Evolutionary conservation across 2,113 vertebrate species (phyloP).

Genomic region (Zosterops hypoxanthus): DNA sequence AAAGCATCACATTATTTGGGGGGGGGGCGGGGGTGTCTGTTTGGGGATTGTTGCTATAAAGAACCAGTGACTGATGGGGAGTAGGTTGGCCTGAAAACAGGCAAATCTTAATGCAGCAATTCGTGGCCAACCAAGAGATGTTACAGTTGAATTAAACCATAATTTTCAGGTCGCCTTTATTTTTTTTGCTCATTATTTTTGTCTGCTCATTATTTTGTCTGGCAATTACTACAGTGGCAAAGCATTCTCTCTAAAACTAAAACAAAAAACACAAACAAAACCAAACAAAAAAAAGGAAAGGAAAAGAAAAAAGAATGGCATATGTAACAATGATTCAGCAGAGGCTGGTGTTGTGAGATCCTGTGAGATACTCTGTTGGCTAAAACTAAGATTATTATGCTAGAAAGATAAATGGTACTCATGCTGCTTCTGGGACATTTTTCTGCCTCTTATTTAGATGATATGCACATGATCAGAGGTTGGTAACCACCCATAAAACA

Average conservation of each 20-base stretch:
- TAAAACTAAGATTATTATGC: not conserved
- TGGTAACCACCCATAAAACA: not conserved
- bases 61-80: not conserved
- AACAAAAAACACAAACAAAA: not conserved
- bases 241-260: not conserved
- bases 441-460: not conserved
- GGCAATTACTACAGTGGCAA: not conserved
- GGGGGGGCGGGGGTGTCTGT: not conserved
- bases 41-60: not conserved
- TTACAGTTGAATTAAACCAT: not conserved
- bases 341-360: not conserved
- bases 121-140: not conserved
- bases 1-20: not conserved
- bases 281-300: not conserved
- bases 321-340: not conserved
- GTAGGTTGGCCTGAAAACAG: not conserved
- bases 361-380: not conserved
- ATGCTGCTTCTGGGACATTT: not conserved
- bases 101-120: not conserved
- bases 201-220: not conserved
- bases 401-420: not conserved
- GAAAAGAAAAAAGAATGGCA: not conserved
- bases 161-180: not conserved
- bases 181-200: not conserved
- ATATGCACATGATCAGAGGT: not conserved